These are phyloP conservation scores for Escarpia spicata DNA, from an alignment of 2,888 invertebrate species.

Conservation along the genomic window DNA sequence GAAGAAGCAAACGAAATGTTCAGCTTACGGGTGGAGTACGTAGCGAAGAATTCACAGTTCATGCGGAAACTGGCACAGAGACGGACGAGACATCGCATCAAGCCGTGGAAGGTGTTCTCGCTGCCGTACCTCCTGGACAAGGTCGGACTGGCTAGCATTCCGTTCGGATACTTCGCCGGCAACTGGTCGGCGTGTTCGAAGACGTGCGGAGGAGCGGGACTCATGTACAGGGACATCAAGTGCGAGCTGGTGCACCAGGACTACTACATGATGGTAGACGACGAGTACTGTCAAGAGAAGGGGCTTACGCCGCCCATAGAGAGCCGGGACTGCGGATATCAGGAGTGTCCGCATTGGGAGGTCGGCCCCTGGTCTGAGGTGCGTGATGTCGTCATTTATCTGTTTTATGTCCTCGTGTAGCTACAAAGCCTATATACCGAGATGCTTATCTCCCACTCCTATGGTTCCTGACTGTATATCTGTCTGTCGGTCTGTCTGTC, in stretches of 20 bases:
- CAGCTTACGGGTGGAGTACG: constrained; percentile 14
- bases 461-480: too few species aligned
- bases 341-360: constrained; percentile 90
- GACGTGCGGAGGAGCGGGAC: constrained; percentile 82
- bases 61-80: background rate
- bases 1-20: constrained; percentile 27
- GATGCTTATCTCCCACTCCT: too few species aligned
- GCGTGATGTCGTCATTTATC: constrained; percentile 48
- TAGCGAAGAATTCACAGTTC: constrained; percentile 14
- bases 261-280: constrained; percentile 74
- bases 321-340: constrained; percentile 82
- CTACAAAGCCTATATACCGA: too few species aligned
- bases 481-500: too few species aligned
- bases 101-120: constrained; percentile 21
- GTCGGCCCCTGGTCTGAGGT: constrained; percentile 94
- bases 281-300: constrained; percentile 30
- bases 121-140: background rate
- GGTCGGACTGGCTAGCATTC: constrained; percentile 26
- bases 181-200: constrained; percentile 89
- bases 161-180: constrained; percentile 54
- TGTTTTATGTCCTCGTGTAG: background rate
- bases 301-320: constrained; percentile 72
- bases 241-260: constrained; percentile 67
- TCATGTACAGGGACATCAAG: constrained; percentile 77
- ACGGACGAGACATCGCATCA: background rate